Conservation (phyloP, 53 echinoderm and acorn worm genomes). For the Luidia sarsii region DNA sequence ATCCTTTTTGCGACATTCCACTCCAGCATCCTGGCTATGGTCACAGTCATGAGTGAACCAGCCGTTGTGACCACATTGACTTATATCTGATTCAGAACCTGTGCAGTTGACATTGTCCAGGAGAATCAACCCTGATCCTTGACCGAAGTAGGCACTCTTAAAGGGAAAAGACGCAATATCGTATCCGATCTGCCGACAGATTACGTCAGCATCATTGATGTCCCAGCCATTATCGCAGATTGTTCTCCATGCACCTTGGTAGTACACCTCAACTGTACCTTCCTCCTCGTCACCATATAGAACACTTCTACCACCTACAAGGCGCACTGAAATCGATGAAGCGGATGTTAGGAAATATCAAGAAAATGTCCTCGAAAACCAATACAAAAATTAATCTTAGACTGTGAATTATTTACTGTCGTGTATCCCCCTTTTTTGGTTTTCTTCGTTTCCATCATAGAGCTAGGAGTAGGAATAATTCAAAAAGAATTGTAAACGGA, state of each 20-base stretch:
- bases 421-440: no score
- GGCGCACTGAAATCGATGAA: no score
- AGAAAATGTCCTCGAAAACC: no score
- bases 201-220: neutral
- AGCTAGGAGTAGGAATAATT: no score
- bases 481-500: no score
- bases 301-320: neutral
- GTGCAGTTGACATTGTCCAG: slow-evolving; percentile 32
- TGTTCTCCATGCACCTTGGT: slow-evolving; percentile 3
- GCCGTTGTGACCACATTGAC: slow-evolving; percentile 18
- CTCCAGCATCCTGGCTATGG: slow-evolving; percentile 6
- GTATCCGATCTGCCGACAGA: slow-evolving; percentile 55
- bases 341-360: no score
- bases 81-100: slow-evolving; percentile 35
- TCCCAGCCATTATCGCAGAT: neutral
- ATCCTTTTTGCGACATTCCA: neutral
- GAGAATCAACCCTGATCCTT: slow-evolving; percentile 36
- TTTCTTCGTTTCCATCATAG: no score
- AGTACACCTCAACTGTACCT: slow-evolving; percentile 12
- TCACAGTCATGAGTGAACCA: slow-evolving; percentile 27
- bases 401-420: no score
- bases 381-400: no score
- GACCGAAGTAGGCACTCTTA: slow-evolving; percentile 37
- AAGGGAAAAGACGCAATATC: slow-evolving; percentile 13
- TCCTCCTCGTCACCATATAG: neutral